Evolutionary conservation across 1,140 invertebrate species (phyloP), one percentile per base, ranked within the genome.

Genomic region (Drosophila nebulosa): DNA sequence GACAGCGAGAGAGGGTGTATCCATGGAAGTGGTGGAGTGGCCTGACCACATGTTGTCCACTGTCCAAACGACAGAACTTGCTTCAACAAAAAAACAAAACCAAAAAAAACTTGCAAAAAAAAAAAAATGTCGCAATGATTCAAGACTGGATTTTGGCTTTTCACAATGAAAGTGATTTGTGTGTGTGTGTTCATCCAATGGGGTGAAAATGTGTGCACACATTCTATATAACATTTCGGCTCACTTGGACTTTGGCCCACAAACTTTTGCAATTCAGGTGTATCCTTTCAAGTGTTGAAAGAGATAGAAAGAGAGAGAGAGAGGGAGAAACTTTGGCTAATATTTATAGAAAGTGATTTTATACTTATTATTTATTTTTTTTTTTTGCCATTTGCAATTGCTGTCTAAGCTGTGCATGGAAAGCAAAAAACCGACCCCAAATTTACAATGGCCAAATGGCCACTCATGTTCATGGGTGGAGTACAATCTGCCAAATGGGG

Each of bases 31-130:
- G 10, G 12, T 42, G 26, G 18, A 56, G 52, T 51, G 32, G 24
- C 42, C 71, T 74, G 70, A 74, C 66, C 70, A 57, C n/a, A 46
- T 6, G 53, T 24, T 4, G 24, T 18, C 35, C 55, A 39, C 10
- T 27, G 51, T 52, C 35, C 69, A 71, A 71, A 64, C 60, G 24
- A 71, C 36, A 74, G 70, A 74, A 74, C 71, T 74, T 12, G 71
- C 71, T 74, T 26, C 16, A 52, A 35, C 62, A 51, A 26, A 32
- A 32, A 73, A 73, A 72, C 30, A 72, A 72, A 57, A 71, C 36
- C 26, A 39, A 39, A 39, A 39, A 22, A 51, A 26, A 55, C 52
- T 30, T 30, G 52, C 52, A 32, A 55, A 32, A n/a, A n/a, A n/a
- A n/a, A n/a, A n/a, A n/a, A n/a, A 30, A 32, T 55, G 52, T 55